Conservation (phyloP, 1,140 invertebrate species). For the Pseudobourletiella spinata region DNA sequence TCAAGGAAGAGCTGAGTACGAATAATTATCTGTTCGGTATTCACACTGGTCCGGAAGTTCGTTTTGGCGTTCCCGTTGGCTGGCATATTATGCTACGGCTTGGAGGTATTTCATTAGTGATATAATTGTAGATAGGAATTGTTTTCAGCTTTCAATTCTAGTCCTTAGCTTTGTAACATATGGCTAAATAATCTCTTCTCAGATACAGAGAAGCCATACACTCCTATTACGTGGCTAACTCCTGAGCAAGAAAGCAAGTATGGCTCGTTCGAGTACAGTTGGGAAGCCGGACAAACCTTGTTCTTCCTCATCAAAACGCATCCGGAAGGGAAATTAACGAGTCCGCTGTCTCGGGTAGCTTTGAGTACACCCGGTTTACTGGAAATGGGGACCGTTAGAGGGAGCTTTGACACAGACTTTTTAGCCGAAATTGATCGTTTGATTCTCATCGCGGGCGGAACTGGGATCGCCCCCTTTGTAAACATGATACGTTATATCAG, state of each 20-base stretch:
- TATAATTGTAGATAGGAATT: too few relatives aligned
- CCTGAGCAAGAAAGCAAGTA: background rate
- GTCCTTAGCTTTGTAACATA: too few relatives aligned
- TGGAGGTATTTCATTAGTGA: too few relatives aligned
- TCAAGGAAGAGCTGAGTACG: background rate
- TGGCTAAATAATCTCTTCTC: background rate
- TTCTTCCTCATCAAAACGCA: conserved; percentile 22
- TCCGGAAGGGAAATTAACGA: conserved; percentile 18
- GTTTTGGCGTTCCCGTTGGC: background rate
- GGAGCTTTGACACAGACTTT: conserved; percentile 6
- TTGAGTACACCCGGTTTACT: background rate
- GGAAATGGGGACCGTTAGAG: background rate
- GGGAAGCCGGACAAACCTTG: background rate
- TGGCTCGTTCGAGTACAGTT: background rate
- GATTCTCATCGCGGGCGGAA: conserved; percentile 21
- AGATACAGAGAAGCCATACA: background rate
- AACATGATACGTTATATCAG: conserved; percentile 6
- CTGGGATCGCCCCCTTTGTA: conserved; percentile 24
- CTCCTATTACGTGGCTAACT: background rate
- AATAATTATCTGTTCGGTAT: background rate
- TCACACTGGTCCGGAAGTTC: background rate
- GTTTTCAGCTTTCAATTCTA: too few relatives aligned
- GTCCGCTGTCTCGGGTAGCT: background rate
- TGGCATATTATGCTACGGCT: conserved; percentile 7
- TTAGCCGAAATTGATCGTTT: conserved; percentile 5